Conservation (phyloP, 2,888 invertebrate genomes). For the Arrhopalites spinosus region DNA sequence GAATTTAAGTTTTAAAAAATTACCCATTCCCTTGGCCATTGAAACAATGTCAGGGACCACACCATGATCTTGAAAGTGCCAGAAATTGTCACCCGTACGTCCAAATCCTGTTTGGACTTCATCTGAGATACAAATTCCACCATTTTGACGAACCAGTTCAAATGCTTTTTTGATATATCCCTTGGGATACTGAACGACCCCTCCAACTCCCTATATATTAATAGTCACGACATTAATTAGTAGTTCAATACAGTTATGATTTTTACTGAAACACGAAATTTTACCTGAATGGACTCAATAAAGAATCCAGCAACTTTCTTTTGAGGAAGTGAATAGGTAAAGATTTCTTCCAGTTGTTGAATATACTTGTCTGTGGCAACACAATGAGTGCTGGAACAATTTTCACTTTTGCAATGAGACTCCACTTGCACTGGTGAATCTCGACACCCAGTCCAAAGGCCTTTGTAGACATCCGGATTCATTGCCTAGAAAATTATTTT, state of each 20-base stretch:
- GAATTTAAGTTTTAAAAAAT: not conserved
- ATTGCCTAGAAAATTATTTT: conserved; percentile 67
- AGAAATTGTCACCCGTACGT: conserved; percentile 88
- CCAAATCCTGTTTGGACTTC: conserved; percentile 98
- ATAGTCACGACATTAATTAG: too few relatives aligned
- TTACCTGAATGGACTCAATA: conserved; percentile 88
- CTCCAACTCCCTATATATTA: conserved; percentile 77
- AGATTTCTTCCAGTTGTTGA: conserved; percentile 77
- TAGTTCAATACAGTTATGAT: too few relatives aligned
- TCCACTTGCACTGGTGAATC: conserved; percentile 81
- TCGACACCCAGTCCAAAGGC: conserved; percentile 92
- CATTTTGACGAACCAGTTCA: conserved; percentile 75
- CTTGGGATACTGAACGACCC: conserved; percentile 88
- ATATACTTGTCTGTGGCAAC: conserved; percentile 77
- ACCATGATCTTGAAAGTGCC: conserved; percentile 92
- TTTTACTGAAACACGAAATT: not conserved
- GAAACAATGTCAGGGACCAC: conserved; percentile 92
- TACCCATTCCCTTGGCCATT: conserved; percentile 86
- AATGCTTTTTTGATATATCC: conserved; percentile 71
- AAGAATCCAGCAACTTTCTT: conserved; percentile 85
- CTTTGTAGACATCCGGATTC: conserved; percentile 89
- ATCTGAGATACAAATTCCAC: conserved; percentile 89
- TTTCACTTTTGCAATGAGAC: conserved; percentile 65
- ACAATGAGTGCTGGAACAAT: conserved; percentile 57
- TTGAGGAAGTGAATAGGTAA: conserved; percentile 77